Conservation (phyloP, 1,140 invertebrate genomes). For the Lucilia sericata region DNA sequence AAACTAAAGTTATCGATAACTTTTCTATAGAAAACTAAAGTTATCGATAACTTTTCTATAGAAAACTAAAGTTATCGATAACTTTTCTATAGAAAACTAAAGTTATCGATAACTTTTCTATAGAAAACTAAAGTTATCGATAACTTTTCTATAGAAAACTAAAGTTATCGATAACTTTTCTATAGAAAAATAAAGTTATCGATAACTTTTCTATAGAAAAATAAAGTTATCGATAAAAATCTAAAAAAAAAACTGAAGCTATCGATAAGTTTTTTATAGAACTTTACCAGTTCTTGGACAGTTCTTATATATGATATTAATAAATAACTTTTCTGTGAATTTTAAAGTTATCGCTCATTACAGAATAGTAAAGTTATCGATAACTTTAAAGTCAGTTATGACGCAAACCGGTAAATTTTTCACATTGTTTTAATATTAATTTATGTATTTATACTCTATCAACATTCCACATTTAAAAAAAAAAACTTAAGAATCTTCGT, state of each 20-base stretch:
- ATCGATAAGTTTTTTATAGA: background rate
- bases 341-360: background rate
- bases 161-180: conserved; percentile 1
- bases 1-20: background rate
- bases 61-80: background rate
- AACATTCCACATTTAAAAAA: background rate
- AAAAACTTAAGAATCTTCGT: background rate
- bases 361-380: background rate
- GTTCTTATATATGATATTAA: background rate
- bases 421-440: background rate
- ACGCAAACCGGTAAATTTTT: background rate
- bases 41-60: background rate
- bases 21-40: background rate
- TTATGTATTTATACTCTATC: background rate
- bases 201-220: background rate
- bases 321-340: background rate
- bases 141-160: background rate
- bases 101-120: background rate
- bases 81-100: conserved; percentile 1
- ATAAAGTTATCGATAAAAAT: background rate
- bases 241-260: background rate
- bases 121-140: background rate
- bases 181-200: background rate
- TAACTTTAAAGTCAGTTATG: too few species aligned
- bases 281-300: too few species aligned